Evolutionary conservation across 1,140 invertebrate genomes (phyloP).

Genomic region (Aphaenogaster floridana): DNA sequence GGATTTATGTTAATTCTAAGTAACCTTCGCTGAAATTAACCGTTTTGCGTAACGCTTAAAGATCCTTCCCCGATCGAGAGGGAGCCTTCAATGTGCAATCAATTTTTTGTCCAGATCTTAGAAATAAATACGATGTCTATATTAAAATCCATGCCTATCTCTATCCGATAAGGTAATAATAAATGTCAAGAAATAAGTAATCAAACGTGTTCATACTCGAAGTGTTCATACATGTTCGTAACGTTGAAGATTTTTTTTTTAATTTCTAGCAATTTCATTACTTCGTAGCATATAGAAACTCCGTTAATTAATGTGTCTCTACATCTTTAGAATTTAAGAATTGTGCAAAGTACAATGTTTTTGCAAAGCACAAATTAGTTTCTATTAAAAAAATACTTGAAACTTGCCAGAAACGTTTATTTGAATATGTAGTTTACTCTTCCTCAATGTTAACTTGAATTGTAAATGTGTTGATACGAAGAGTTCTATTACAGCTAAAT

Average conservation of each 20-base stretch:
- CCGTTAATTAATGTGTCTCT: not conserved
- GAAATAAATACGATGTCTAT: not conserved
- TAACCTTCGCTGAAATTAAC: conserved; percentile 62
- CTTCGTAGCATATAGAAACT: not conserved
- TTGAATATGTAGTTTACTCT: not conserved
- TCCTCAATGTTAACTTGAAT: not conserved
- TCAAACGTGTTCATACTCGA: not conserved
- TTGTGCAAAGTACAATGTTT: not conserved
- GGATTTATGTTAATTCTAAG: conserved; percentile 71
- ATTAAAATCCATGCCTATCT: not conserved
- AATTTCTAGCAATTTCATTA: not conserved
- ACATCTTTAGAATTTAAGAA: conserved; percentile 6
- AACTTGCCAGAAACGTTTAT: not conserved
- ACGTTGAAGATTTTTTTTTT: not conserved
- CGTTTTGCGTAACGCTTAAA: conserved; percentile 49
- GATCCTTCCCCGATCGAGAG: conserved; percentile 9
- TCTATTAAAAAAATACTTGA: not conserved
- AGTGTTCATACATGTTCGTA: not conserved
- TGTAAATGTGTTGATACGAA: not conserved
- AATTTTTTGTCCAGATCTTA: conserved; percentile 7
- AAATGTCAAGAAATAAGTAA: not conserved
- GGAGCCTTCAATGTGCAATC: not conserved
- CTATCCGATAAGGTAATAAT: not conserved
- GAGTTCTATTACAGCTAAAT: not conserved
- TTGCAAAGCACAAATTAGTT: not conserved